These are phyloP conservation scores for Melanophora roralis DNA, from an alignment of 2,888 invertebrate genomes.

Conservation along the genomic window DNA sequence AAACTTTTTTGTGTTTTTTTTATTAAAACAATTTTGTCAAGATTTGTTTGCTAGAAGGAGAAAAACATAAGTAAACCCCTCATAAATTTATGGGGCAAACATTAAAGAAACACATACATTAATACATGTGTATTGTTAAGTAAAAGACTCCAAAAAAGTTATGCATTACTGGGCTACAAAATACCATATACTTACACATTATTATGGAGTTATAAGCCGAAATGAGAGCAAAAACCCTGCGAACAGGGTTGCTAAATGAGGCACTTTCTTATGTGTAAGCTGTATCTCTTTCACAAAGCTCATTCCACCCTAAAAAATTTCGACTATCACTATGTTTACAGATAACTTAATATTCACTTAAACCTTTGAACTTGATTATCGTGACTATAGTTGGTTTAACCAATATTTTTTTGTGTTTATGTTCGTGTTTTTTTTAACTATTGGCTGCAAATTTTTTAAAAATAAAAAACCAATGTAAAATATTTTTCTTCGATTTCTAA, in stretches of 20 bases:
- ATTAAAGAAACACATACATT: neutral
- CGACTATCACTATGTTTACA: too few relatives aligned
- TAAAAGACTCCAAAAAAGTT: conserved; percentile 25
- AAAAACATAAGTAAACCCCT: conserved; percentile 40
- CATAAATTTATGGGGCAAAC: conserved; percentile 58
- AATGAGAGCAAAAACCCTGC: neutral
- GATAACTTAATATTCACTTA: too few relatives aligned
- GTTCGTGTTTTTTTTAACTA: too few relatives aligned
- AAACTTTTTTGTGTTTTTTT: conserved; percentile 8
- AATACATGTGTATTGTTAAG: neutral
- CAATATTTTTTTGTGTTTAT: too few relatives aligned
- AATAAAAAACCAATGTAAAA: too few relatives aligned
- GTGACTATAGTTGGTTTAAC: too few relatives aligned
- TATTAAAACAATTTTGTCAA: conserved; percentile 52
- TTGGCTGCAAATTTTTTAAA: too few relatives aligned
- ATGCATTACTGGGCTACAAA: conserved; percentile 57
- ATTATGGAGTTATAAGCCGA: neutral
- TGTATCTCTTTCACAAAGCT: neutral
- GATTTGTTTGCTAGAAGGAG: conserved; percentile 29
- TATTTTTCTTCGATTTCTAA: too few relatives aligned
- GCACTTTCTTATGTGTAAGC: neutral
- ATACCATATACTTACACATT: conserved; percentile 32
- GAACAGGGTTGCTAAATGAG: neutral
- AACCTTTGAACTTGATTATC: too few relatives aligned
- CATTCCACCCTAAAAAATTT: too few relatives aligned